Evolutionary conservation across 2,113 vertebrate species (phyloP), one percentile per base, ranked within the genome.

Genomic region (Cardinalis cardinalis): DNA sequence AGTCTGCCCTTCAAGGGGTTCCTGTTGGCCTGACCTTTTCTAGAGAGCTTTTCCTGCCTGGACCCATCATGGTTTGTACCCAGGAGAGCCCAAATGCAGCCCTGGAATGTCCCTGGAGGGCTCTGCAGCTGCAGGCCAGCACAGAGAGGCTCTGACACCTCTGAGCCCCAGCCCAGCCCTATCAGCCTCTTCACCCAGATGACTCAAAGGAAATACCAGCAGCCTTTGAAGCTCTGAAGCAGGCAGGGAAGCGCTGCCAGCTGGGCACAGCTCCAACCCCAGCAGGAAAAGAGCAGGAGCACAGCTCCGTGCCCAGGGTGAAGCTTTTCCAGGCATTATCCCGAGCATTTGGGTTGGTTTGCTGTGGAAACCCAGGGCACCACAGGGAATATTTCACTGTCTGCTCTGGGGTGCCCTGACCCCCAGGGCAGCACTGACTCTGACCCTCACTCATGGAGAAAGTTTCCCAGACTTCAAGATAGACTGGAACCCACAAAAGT

Each of bases 151-250:
- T 70, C 32, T 46, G 83, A 25, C 59, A 46, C 23, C 24, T 25
- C 60, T 7, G 53, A 53, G 34, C 60, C 63, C 80, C 41, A 51
- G 87, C 32, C 55, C 69, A 73, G 48, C 60, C 44, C 79, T 68
- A 93, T 79, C 93, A 91, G 51, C 60, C 88, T 53, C 88, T 79
- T 94, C 65, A 76, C 64, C 70, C 49, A 29, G 55, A 43, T 84
- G 84, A 89, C 69, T 85, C 88, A 90, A 80, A 96, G 88, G 90
- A 95, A 94, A 89, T 61, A 48, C 36, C 79, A 88, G 36, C 59
- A 55, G 78, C 51, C 73, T 89, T 89, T 80, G 87, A 70, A 93
- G 79, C 77, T 71, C 72, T 71, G 82, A 21, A 49, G 18, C 72
- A 36, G 40, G 81, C 84, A 75, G 52, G 1, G 4, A 28, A 70